phyloP scores from a whole-genome alignment of 1,140 invertebrate species.

The Drosophila nikananu region DNA sequence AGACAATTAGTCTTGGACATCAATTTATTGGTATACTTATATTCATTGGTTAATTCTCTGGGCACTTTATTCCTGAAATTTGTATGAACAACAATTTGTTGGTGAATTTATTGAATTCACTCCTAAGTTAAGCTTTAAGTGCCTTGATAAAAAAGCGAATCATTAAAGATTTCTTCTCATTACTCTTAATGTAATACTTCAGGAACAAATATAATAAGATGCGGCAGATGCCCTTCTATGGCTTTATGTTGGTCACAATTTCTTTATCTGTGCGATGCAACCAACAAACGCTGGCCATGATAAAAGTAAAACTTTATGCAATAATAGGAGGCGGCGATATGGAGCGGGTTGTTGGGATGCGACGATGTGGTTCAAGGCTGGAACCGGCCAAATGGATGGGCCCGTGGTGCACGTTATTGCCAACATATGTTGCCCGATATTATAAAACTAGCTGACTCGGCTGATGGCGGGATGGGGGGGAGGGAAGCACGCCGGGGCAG shows the following conservation, averaged over 20 bases:
- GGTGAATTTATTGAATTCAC: no score
- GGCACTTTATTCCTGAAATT: not conserved
- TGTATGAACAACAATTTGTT: not conserved
- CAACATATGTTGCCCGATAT: slow-evolving; percentile 77
- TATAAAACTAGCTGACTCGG: slow-evolving; percentile 52
- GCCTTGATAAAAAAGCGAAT: not conserved
- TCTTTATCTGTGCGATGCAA: slow-evolving; percentile 1
- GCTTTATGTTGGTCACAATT: not conserved
- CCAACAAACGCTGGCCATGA: slow-evolving; percentile 43
- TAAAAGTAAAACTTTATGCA: slow-evolving; percentile 80
- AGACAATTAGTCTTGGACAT: not conserved
- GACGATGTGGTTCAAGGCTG: slow-evolving; percentile 35
- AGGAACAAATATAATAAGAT: not conserved
- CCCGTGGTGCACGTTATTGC: slow-evolving; percentile 65
- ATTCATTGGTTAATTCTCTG: not conserved
- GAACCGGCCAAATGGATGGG: slow-evolving; percentile 28
- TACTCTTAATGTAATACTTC: not conserved
- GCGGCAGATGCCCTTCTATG: not conserved
- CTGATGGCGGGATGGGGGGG: not conserved
- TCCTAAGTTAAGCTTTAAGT: no score
- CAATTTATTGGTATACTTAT: not conserved
- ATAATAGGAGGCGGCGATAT: slow-evolving; percentile 49
- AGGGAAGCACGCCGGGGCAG: not conserved
- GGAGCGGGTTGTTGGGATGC: not conserved
- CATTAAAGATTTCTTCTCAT: not conserved